These are phyloP conservation scores for Bagarius yarrelli DNA, from an alignment of 2,113 vertebrate genomes.

Conservation along the genomic window DNA sequence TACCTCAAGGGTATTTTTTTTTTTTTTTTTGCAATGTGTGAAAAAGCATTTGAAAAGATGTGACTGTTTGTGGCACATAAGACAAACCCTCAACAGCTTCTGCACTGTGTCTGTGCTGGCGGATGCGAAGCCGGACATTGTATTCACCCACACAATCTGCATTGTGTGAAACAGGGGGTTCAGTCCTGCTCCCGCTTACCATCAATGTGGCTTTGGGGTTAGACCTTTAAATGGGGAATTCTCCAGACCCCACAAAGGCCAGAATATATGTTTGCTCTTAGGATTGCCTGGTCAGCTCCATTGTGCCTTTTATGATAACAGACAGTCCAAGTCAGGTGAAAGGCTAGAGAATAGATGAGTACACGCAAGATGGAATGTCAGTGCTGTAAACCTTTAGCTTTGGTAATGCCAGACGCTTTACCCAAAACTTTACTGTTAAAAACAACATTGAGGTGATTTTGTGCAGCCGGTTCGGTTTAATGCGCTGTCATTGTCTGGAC, in stretches of 20 bases:
- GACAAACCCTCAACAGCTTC: constrained; percentile 10
- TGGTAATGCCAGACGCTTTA: background rate
- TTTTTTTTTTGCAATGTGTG: constrained; percentile 4
- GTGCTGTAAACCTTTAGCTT: constrained; percentile 13
- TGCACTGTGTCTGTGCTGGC: constrained; percentile 16
- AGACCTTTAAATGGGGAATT: constrained; percentile 55
- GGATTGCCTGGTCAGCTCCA: constrained; percentile 51
- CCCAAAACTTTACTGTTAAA: constrained; percentile 23
- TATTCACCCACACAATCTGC: constrained; percentile 50
- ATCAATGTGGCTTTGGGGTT: constrained; percentile 47
- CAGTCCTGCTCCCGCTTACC: constrained; percentile 28
- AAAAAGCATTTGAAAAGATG: constrained; percentile 5
- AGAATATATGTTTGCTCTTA: constrained; percentile 58
- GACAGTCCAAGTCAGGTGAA: constrained; percentile 55
- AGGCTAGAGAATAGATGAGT: constrained; percentile 46
- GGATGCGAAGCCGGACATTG: constrained; percentile 39
- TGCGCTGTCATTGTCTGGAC: constrained; percentile 45
- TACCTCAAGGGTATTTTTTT: constrained; percentile 29
- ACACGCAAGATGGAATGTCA: constrained; percentile 33
- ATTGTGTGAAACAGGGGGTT: constrained; percentile 44
- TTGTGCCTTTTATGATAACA: constrained; percentile 59
- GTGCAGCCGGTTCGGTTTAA: constrained; percentile 46
- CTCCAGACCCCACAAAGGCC: constrained; percentile 54
- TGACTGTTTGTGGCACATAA: constrained; percentile 6
- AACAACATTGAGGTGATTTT: constrained; percentile 33